Percentiles rank a stretch among this genome's conserved stretches.
These are phyloP conservation scores for Drosophila birchii DNA, from an alignment of 2,888 invertebrate genomes.

Conservation along the genomic window DNA sequence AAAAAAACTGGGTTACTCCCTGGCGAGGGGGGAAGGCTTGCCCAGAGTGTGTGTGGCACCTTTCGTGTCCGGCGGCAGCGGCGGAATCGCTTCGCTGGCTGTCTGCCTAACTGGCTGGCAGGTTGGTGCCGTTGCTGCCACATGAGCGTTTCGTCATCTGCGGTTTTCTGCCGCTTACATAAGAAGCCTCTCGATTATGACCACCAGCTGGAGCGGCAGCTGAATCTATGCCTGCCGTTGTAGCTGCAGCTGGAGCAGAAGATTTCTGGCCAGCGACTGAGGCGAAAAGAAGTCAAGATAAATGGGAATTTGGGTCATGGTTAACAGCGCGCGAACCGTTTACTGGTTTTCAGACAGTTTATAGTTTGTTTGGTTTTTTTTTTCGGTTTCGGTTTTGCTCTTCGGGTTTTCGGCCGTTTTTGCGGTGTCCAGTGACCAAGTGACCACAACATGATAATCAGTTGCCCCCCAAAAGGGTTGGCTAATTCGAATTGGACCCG, in stretches of 20 bases:
- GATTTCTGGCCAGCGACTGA: constrained; percentile 60
- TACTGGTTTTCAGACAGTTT: constrained; percentile 65
- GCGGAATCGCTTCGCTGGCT: constrained; percentile 56
- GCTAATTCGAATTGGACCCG: constrained; percentile 71
- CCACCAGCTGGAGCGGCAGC: constrained; percentile 38
- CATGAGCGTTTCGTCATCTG: constrained; percentile 59
- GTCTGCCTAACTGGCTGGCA: constrained; percentile 31
- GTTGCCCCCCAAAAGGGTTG: constrained; percentile 57
- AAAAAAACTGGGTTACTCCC: not conserved
- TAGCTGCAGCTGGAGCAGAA: constrained; percentile 49
- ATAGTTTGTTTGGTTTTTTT: not conserved
- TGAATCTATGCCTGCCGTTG: constrained; percentile 10
- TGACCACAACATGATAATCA: constrained; percentile 34
- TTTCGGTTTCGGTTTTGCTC: constrained; percentile 8
- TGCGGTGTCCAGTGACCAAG: constrained; percentile 16
- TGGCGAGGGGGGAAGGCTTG: constrained; percentile 21
- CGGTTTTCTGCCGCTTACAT: constrained; percentile 31
- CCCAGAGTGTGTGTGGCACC: constrained; percentile 68
- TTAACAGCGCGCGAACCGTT: constrained; percentile 68
- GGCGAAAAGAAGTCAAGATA: constrained; percentile 72
- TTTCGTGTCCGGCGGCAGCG: constrained; percentile 40
- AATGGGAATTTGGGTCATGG: constrained; percentile 75
- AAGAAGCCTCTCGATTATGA: constrained; percentile 22
- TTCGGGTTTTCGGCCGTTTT: constrained; percentile 25
- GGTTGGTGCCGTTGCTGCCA: constrained; percentile 35